A percentile compares a stretch with the other conserved stretches of the same genome.
phyloP scores from a whole-genome alignment of 2,888 invertebrate genomes.

The Halictus quadricinctus region DNA sequence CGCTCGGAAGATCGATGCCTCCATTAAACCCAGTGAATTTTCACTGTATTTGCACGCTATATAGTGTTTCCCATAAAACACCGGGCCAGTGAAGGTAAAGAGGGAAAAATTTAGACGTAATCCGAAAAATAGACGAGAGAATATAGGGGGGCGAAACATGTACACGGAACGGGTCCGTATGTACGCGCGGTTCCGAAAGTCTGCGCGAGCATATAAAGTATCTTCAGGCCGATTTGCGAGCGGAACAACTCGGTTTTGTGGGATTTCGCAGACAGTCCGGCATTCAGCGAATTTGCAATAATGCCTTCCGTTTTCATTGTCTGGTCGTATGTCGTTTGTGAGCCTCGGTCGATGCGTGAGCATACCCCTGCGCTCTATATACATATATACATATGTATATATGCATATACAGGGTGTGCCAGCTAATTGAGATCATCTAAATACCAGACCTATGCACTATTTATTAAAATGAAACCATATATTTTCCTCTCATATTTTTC shows the following conservation, averaged over 20 bases:
- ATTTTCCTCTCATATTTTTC: too few species aligned
- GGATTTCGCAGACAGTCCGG: constrained; percentile 47
- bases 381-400: neutral
- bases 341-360: neutral
- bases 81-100: neutral
- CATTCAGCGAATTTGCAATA: constrained; percentile 68
- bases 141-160: neutral
- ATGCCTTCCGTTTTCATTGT: constrained; percentile 55
- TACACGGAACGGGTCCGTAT: neutral
- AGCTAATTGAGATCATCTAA: neutral
- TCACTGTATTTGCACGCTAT: too few species aligned
- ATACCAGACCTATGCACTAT: neutral
- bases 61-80: neutral
- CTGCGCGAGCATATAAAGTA: constrained; percentile 26
- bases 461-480: neutral
- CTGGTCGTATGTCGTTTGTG: constrained; percentile 32
- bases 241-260: constrained; percentile 44
- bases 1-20: neutral
- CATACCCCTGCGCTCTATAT: neutral
- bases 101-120: constrained; percentile 1
- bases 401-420: neutral
- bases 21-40: neutral
- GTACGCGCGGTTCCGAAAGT: neutral
- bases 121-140: neutral
- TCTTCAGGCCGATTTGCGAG: constrained; percentile 52